Percentiles rank a stretch among this genome's conserved stretches.
phyloP scores from a whole-genome alignment of 1,140 invertebrate species.

The Littorina saxatilis region DNA sequence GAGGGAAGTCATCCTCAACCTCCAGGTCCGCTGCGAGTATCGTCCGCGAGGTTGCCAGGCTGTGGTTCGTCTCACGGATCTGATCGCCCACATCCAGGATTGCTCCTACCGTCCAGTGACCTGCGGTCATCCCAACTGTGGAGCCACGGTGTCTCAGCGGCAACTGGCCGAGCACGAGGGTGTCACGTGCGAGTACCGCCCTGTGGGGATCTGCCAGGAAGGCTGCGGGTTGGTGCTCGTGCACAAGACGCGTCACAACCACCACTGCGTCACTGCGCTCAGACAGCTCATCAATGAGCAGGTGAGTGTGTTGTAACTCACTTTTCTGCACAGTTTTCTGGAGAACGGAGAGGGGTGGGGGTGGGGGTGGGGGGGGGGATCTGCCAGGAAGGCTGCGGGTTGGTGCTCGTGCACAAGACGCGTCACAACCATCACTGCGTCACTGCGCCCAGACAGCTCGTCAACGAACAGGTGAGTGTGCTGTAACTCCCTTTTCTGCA shows the following conservation, averaged over 20 bases:
- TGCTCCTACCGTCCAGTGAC: conserved; percentile 53
- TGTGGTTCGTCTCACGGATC: conserved; percentile 48
- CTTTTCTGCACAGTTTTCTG: neutral
- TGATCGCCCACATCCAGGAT: conserved; percentile 46
- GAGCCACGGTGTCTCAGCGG: conserved; percentile 28
- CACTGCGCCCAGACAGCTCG: conserved; percentile 47
- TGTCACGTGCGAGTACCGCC: conserved; percentile 46
- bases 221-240: conserved; percentile 57
- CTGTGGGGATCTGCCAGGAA: conserved; percentile 53
- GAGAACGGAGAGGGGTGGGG: neutral
- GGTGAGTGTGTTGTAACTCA: neutral
- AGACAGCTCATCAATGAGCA: conserved; percentile 42
- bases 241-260: conserved; percentile 40
- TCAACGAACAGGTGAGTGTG: conserved; percentile 28
- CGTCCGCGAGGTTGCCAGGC: conserved; percentile 49
- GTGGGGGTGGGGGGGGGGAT: conserved; percentile 20
- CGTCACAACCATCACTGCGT: conserved; percentile 52
- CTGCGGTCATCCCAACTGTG: conserved; percentile 53
- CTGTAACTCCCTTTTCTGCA: neutral
- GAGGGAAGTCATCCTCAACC: conserved; percentile 54
- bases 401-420: conserved; percentile 47
- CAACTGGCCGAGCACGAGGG: conserved; percentile 53
- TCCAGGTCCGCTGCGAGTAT: conserved; percentile 59
- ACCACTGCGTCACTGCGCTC: conserved; percentile 57
- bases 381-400: conserved; percentile 58